phyloP scores from a whole-genome alignment of 2,113 vertebrate species.

The Alethe diademata region DNA sequence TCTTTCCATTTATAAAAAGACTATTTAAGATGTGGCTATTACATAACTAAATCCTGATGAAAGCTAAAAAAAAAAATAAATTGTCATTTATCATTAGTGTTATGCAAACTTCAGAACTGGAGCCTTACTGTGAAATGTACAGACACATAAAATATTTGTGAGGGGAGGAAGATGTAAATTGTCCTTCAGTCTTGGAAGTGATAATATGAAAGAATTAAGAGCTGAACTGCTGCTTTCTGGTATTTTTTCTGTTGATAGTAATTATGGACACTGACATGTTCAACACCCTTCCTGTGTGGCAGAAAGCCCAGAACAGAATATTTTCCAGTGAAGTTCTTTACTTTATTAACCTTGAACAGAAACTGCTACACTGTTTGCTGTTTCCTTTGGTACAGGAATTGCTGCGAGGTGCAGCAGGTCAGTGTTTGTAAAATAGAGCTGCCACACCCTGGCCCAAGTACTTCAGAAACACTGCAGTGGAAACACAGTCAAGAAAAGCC shows the following conservation, averaged over 20 bases:
- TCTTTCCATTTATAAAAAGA: not conserved
- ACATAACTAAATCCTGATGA: not conserved
- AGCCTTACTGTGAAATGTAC: not conserved
- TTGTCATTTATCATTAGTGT: not conserved
- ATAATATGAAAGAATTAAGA: slow-evolving; percentile 26
- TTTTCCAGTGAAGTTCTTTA: slow-evolving; percentile 75
- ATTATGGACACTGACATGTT: slow-evolving; percentile 54
- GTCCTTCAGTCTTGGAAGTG: slow-evolving; percentile 3
- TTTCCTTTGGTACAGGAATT: slow-evolving; percentile 73
- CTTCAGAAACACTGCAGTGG: not conserved
- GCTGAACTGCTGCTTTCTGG: slow-evolving; percentile 41
- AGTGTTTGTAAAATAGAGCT: not conserved
- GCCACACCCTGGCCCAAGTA: slow-evolving; percentile 22
- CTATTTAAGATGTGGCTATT: not conserved
- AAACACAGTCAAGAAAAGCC: not conserved
- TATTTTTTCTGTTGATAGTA: slow-evolving; percentile 62
- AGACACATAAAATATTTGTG: not conserved
- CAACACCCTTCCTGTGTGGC: slow-evolving; percentile 77
- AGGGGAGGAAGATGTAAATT: not conserved
- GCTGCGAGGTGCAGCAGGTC: slow-evolving; percentile 3
- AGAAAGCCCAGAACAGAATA: slow-evolving; percentile 70
- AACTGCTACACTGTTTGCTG: slow-evolving; percentile 64
- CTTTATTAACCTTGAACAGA: slow-evolving; percentile 70
- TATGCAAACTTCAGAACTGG: not conserved
- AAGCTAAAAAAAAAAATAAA: not conserved